Evolutionary conservation across 2,888 invertebrate genomes (phyloP).

Genomic region (Morinoia aosen): DNA sequence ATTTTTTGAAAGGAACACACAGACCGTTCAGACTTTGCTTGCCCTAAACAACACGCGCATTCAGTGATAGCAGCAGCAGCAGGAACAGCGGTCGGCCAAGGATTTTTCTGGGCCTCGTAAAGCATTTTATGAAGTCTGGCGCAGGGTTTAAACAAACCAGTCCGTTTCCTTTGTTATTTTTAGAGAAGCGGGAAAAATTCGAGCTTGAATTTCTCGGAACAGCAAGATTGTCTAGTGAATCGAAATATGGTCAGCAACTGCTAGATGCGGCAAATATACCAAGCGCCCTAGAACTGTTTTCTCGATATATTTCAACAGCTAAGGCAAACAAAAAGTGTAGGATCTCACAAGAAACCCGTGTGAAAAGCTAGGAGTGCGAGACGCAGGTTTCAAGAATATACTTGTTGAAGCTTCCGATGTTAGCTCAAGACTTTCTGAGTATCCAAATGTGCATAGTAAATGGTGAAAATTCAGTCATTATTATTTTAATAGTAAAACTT

Average conservation of each 20-base stretch:
- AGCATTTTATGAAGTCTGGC: not conserved
- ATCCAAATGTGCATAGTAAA: too few species aligned
- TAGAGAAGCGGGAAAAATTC: not conserved
- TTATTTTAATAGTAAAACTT: too few species aligned
- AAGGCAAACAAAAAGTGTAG: not conserved
- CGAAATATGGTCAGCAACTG: not conserved
- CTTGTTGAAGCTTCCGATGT: too few species aligned
- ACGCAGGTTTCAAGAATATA: not conserved
- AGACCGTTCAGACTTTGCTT: not conserved
- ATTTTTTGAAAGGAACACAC: not conserved
- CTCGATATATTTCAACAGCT: not conserved
- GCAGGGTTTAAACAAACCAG: constrained; percentile 9
- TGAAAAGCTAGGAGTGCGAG: not conserved
- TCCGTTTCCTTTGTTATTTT: not conserved
- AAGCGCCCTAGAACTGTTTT: not conserved
- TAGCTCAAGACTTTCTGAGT: too few species aligned
- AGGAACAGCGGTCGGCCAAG: not conserved
- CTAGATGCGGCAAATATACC: not conserved
- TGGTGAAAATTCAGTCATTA: too few species aligned
- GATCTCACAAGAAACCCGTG: not conserved
- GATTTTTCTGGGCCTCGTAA: not conserved
- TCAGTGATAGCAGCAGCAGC: not conserved
- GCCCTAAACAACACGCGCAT: not conserved
- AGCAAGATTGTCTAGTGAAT: not conserved
- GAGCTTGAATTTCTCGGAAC: not conserved